Base-by-base conservation (phyloP, 2,113 vertebrate genomes). In the Pontoporia blainvillei region DNA sequence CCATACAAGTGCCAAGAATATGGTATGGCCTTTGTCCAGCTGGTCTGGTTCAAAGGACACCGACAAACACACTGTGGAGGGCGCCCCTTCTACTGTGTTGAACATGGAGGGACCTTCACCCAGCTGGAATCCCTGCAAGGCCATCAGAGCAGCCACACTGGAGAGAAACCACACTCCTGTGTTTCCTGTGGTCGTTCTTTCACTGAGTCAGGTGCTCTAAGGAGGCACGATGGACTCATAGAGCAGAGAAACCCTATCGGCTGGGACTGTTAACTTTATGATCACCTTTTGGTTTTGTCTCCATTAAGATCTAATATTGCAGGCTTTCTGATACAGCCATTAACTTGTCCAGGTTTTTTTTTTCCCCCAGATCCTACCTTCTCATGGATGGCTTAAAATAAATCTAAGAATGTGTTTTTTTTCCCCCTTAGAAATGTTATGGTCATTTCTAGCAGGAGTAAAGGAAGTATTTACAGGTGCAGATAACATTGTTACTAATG, bases 21-120 rank as follows among this genome's bases (percentile, higher is more conserved):
- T 8, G 96, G 96, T 49, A 97, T 97, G 98, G 96, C 94, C 0
- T 98, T 98, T 0, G 86, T 98, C 90, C 97, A 98, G 57, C 89
- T 97, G 82, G 86, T 97, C 41, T 94, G 98, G 95, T 93, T 98
- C 93, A 98, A 96, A 69, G 98, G 97, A 5, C 93, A 98, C 75
- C 87, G 94, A 67, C 96, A 97, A 62, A 98, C 98, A 91, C 97
- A 97, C 86, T 94, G 95, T 0, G 92, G 97, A 71, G 83, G 57
- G 20, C 41, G 64, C 0, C 96, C 97, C 44, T 98, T 98, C 90
- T 96, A 72, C 3, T 97, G 96, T 0, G n/a, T 96, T 69, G 96
- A 97, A 78, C 97, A 96, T 0, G 95, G 97, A 1, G 96, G 94
- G 69, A 96, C 91, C 0, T 98, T 98, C 93, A 95, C 96, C 0